phyloP scores from a whole-genome alignment of 2,113 vertebrate species.

The Pterocles orientalis region DNA sequence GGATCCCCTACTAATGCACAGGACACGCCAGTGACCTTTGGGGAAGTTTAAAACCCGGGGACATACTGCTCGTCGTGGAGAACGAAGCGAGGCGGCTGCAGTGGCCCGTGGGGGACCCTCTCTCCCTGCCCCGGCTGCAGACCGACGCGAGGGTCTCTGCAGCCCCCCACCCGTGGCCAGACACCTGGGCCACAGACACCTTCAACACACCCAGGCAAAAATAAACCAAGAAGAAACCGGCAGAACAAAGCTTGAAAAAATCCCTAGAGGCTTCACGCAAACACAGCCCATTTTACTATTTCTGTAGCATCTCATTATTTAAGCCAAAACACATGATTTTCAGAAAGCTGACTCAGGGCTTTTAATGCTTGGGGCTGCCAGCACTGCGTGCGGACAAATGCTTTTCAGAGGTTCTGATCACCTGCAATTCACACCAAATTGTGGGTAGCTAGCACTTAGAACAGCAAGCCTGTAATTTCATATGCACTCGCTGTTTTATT shows the following conservation, averaged over 20 bases:
- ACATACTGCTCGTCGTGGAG: background rate
- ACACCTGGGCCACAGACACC: background rate
- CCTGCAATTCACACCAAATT: background rate
- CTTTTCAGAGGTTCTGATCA: background rate
- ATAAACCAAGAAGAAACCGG: background rate
- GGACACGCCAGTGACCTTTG: background rate
- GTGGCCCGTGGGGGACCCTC: background rate
- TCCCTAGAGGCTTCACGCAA: background rate
- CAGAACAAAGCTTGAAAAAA: background rate
- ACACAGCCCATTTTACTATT: background rate
- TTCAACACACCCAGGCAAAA: background rate
- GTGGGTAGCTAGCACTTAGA: background rate
- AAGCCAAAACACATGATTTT: background rate
- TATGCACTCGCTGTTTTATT: background rate
- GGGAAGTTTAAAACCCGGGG: no score
- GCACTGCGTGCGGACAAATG: background rate
- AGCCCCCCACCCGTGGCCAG: background rate
- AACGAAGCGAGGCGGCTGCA: rapidly evolving
- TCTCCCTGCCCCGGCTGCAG: background rate
- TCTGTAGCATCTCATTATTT: background rate
- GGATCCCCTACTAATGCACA: background rate
- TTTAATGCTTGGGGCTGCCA: background rate
- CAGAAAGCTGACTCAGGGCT: slow-evolving; percentile 11
- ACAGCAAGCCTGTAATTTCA: background rate
- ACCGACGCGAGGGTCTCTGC: rapidly evolving